Base-by-base conservation (phyloP, 2,797 vertebrate genomes). In the Gobio occitaniae region DNA sequence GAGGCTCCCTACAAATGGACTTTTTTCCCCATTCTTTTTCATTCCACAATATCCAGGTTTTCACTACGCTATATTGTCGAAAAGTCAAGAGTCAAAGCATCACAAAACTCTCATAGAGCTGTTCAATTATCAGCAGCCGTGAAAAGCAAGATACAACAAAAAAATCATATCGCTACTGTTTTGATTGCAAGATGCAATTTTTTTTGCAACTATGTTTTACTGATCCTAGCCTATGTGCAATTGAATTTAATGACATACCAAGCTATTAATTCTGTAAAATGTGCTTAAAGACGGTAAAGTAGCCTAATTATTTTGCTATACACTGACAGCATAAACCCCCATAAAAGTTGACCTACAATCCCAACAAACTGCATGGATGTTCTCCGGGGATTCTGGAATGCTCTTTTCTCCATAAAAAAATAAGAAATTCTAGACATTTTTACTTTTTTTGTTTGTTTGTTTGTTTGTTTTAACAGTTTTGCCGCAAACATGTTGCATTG, bases 111-210 rank as follows among this genome's bases (percentile, higher is more conserved):
- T 6, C 15, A 47, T 2, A 1, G 76, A 16, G 15, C n/a, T 29
- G n/a, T 63, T 78, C 56, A 47, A 3, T 32, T 47, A 32, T 25
- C 47, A 36, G 15, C 29, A 52, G 38, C 17, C 15, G 52, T 38
- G 25, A 25, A 29, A 41, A 61, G 69, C n/a, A 61, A 16, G 38
- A 74, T 21, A 69, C 75, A 71, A 84, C 44, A 54, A 9, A 56
- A 7, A 21, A 77, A 70, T 82, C 82, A 87, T 84, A 87, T 82
- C 86, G 16, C 48, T 85, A 87, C 66, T 81, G 68, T 29, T 71
- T 71, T 52, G 25, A 36, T 56, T n/a, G n/a, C 0, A n/a, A 50
- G 6, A 36, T 66, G 65, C 5, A 11, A 2, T 12, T 16, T 10
- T 76, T 41, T 41, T 21, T 36, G 12, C 12, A 54, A 61, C 54